A percentile compares a stretch with the other conserved stretches of the same genome.
Conservation (phyloP, 2,113 vertebrate genomes). For the Platanista minor region DNA sequence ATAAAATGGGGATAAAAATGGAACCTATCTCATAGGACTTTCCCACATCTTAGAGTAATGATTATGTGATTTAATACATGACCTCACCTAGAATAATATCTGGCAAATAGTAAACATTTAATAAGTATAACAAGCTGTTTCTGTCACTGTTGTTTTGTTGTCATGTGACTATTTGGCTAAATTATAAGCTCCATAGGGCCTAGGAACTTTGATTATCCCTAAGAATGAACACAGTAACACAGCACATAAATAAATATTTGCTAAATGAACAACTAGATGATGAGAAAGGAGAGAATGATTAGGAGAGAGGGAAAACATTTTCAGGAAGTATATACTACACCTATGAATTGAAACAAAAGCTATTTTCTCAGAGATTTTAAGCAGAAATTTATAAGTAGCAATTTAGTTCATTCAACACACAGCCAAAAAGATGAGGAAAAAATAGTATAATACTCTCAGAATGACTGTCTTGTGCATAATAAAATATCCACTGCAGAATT, state of each 20-base stretch:
- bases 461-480: background rate
- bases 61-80: background rate
- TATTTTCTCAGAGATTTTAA: constrained; percentile 36
- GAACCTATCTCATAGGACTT: background rate
- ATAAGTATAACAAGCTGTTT: background rate
- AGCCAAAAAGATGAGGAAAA: constrained; percentile 19
- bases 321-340: background rate
- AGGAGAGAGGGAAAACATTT: background rate
- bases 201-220: background rate
- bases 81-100: background rate
- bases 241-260: background rate
- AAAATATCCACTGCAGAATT: background rate
- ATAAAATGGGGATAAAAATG: background rate
- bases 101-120: background rate
- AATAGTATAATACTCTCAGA: background rate
- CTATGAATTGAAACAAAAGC: constrained; percentile 16
- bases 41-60: background rate
- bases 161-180: background rate
- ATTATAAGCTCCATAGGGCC: background rate
- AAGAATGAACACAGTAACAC: background rate
- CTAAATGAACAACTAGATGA: background rate
- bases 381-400: constrained; percentile 30
- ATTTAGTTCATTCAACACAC: constrained; percentile 43
- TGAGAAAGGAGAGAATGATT: background rate
- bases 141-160: background rate